phyloP scores from a whole-genome alignment of 2,888 invertebrate genomes.

The Cerceris rybyensis region DNA sequence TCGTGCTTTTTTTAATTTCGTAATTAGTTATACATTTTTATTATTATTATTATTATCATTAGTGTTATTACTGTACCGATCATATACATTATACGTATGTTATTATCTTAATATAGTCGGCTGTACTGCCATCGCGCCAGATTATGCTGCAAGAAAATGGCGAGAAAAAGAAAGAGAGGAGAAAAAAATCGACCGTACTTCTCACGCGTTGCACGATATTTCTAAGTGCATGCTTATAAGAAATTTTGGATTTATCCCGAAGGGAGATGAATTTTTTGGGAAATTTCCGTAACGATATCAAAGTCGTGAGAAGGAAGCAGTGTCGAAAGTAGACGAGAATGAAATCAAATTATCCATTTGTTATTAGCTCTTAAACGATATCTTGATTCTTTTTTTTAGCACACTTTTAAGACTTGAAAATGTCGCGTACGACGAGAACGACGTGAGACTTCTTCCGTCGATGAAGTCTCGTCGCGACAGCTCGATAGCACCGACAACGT shows the following conservation, averaged over 20 bases:
- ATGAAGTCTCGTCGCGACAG: constrained; percentile 26
- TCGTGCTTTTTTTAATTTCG: constrained; percentile 42
- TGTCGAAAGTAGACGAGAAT: neutral
- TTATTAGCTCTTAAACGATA: too few species aligned
- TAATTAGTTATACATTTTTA: constrained; percentile 32
- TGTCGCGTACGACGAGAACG: neutral
- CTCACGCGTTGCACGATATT: too few species aligned
- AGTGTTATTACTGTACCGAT: constrained; percentile 3
- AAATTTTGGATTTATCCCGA: neutral
- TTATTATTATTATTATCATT: constrained; percentile 27
- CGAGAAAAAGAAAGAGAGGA: too few species aligned
- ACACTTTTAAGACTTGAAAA: too few species aligned
- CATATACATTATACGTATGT: neutral
- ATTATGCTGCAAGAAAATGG: neutral
- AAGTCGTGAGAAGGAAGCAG: too few species aligned
- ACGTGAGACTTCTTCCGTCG: constrained; percentile 1
- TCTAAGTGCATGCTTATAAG: neutral
- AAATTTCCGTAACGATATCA: too few species aligned
- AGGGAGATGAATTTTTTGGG: too few species aligned
- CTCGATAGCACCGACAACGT: constrained; percentile 30
- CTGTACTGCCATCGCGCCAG: constrained; percentile 4
- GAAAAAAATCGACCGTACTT: too few species aligned
- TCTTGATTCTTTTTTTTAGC: neutral
- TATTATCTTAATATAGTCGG: neutral
- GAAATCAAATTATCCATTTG: neutral